Percentiles rank a stretch among this genome's conserved stretches.
Conservation (phyloP, 2,113 vertebrate genomes). For the Phaetusa simplex region DNA sequence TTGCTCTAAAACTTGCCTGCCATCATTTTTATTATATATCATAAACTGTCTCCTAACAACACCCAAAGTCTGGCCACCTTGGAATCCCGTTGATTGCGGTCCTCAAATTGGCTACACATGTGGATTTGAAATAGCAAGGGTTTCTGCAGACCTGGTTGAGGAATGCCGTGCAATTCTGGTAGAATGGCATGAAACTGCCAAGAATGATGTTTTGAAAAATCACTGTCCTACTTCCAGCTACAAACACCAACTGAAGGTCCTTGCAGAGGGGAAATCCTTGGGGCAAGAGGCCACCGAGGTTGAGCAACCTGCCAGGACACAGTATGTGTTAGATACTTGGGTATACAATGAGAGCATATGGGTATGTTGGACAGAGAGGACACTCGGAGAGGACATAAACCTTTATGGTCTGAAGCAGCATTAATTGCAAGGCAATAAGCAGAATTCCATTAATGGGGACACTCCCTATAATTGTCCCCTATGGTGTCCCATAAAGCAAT, state of each 20-base stretch:
- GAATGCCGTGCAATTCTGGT: not conserved
- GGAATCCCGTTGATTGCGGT: fast-evolving
- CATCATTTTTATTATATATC: not conserved
- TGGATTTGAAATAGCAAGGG: not conserved
- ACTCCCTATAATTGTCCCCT: not conserved
- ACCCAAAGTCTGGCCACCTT: not conserved
- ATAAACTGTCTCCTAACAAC: not conserved
- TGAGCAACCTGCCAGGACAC: not conserved
- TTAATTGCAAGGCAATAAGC: not conserved
- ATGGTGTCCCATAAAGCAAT: not conserved
- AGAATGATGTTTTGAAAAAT: not conserved
- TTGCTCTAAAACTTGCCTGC: not conserved
- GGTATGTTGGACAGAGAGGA: not conserved
- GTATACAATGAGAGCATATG: not conserved
- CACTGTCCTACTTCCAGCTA: not conserved
- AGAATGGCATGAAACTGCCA: not conserved
- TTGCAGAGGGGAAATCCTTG: not conserved
- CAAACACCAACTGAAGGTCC: not conserved
- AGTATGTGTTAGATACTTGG: fast-evolving
- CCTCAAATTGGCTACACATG: not conserved
- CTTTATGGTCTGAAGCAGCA: not conserved
- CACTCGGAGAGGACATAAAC: not conserved
- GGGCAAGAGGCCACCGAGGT: not conserved
- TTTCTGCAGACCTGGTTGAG: not conserved
- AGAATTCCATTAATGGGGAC: not conserved